Conservation (phyloP, 2,888 invertebrate species). For the Pseudococcus longispinus region DNA sequence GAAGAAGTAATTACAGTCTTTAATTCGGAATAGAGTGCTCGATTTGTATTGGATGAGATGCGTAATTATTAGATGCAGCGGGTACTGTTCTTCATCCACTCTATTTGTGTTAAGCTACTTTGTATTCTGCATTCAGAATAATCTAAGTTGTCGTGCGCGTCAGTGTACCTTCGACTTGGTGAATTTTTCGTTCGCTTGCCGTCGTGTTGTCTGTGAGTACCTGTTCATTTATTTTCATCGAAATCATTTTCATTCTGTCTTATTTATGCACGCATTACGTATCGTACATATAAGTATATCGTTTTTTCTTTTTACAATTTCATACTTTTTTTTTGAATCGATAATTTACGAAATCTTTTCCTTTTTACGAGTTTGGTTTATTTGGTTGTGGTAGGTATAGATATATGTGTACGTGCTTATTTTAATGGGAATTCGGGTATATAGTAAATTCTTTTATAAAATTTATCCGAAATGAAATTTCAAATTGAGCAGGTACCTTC, state of each 20-base stretch:
- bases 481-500: too few relatives aligned
- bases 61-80: conserved; percentile 35
- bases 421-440: too few relatives aligned
- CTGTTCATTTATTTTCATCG: background rate
- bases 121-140: conserved; percentile 34
- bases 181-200: conserved; percentile 12
- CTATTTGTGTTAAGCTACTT: background rate
- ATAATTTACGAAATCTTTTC: too few relatives aligned
- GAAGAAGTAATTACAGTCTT: conserved; percentile 55
- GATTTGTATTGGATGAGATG: conserved; percentile 49
- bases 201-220: background rate
- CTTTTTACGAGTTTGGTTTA: too few relatives aligned
- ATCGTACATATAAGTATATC: background rate
- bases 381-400: too few relatives aligned
- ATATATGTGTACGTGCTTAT: too few relatives aligned
- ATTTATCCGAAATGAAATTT: too few relatives aligned
- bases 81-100: conserved; percentile 35
- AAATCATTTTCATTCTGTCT: background rate
- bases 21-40: conserved; percentile 24
- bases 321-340: too few relatives aligned
- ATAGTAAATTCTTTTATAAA: too few relatives aligned
- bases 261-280: background rate
- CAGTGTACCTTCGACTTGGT: conserved; percentile 27
- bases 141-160: conserved; percentile 49
- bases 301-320: too few relatives aligned